Conservation (phyloP, 2,113 vertebrate species). For the Ailuropoda melanoleuca region DNA sequence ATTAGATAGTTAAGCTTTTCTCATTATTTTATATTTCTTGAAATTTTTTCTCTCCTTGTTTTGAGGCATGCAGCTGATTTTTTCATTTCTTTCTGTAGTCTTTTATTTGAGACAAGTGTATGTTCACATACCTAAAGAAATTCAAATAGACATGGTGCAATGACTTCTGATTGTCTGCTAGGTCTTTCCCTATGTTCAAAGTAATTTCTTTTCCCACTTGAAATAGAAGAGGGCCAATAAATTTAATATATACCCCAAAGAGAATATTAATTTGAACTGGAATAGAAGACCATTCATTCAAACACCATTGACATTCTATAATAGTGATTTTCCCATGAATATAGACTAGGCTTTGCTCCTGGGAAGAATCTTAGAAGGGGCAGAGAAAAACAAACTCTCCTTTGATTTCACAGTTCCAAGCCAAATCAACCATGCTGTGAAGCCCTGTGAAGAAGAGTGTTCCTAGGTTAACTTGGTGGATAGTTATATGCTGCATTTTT, state of each 20-base stretch:
- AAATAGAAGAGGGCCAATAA: not conserved
- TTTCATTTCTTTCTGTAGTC: not conserved
- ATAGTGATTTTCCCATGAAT: not conserved
- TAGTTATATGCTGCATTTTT: not conserved
- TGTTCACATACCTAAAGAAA: not conserved
- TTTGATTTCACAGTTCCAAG: not conserved
- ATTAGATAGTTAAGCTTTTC: not conserved
- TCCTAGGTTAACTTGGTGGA: not conserved
- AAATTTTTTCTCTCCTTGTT: not conserved
- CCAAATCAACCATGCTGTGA: not conserved
- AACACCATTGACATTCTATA: not conserved
- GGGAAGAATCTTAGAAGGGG: not conserved
- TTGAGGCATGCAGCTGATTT: not conserved
- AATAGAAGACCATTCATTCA: not conserved
- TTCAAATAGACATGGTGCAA: not conserved
- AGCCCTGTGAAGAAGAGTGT: not conserved
- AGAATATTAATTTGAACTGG: constrained; percentile 1
- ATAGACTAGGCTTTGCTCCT: not conserved
- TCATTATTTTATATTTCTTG: not conserved
- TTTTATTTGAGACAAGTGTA: not conserved
- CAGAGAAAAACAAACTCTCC: not conserved
- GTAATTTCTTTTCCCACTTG: not conserved
- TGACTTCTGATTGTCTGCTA: not conserved
- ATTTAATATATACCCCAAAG: not conserved
- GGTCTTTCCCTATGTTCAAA: not conserved